Evolutionary conservation across 2,888 invertebrate genomes (phyloP).

Genomic region (Cyaniris semiargus): DNA sequence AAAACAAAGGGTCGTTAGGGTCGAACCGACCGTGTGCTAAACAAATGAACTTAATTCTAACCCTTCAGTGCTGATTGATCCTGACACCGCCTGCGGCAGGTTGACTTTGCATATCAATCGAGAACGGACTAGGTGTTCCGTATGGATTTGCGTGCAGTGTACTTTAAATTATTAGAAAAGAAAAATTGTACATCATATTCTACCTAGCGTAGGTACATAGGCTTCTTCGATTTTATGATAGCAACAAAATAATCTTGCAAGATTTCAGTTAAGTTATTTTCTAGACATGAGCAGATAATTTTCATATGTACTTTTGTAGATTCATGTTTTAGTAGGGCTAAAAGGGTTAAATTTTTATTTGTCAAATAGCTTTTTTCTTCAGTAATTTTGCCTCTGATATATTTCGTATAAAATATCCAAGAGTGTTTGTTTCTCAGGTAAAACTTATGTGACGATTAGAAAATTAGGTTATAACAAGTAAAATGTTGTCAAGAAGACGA

Average conservation of each 20-base stretch:
- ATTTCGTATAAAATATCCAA: no score
- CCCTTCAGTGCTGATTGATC: constrained; percentile 50
- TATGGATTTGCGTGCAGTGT: neutral
- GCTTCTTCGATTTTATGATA: no score
- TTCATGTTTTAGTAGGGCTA: no score
- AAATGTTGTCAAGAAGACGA: neutral
- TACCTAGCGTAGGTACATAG: no score
- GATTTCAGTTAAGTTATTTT: no score
- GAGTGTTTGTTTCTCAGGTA: neutral
- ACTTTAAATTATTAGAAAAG: neutral
- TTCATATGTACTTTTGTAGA: no score
- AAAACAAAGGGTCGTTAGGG: constrained; percentile 16
- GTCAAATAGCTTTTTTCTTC: no score
- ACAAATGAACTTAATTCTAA: constrained; percentile 78
- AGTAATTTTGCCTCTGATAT: no score
- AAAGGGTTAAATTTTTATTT: no score
- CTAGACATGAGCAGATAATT: no score
- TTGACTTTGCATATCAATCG: constrained; percentile 32
- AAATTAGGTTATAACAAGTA: neutral
- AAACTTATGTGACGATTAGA: neutral
- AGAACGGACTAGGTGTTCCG: neutral
- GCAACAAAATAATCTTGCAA: no score
- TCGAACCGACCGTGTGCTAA: constrained; percentile 67
- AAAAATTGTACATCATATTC: neutral
- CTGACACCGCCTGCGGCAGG: constrained; percentile 38